Conservation (phyloP, 2,113 vertebrate genomes). For the Zapus hudsonius region DNA sequence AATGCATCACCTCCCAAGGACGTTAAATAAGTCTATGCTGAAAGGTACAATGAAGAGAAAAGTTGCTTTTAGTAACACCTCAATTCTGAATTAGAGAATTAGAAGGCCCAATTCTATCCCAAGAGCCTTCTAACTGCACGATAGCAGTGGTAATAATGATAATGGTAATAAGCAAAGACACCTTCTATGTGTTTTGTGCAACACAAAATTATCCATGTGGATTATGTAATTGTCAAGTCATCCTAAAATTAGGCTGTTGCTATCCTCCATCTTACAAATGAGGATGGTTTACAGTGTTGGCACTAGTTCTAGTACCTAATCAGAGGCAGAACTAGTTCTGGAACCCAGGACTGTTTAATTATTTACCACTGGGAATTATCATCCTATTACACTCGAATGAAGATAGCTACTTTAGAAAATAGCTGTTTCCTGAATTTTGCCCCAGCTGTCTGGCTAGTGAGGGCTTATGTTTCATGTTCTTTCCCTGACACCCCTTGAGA, state of each 20-base stretch:
- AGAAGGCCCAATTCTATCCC: slow-evolving; percentile 25
- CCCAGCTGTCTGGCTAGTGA: background rate
- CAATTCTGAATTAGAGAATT: slow-evolving; percentile 34
- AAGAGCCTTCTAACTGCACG: slow-evolving; percentile 14
- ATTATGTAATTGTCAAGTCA: background rate
- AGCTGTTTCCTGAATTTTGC: slow-evolving; percentile 10
- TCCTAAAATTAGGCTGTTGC: background rate
- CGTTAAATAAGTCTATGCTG: background rate
- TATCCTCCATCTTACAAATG: background rate
- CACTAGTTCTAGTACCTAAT: background rate
- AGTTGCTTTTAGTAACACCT: slow-evolving; percentile 5
- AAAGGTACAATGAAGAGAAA: background rate
- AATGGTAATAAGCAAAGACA: background rate
- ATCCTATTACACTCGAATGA: background rate
- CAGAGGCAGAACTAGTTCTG: background rate
- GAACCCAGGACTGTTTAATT: background rate
- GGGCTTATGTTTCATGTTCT: slow-evolving; percentile 29
- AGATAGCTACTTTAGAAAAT: background rate
- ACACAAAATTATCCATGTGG: slow-evolving; percentile 35
- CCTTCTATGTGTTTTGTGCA: background rate
- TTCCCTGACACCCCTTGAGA: slow-evolving; percentile 11
- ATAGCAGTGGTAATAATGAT: background rate
- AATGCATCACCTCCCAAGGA: slow-evolving; percentile 22
- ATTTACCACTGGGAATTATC: background rate
- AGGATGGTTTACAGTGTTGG: background rate